Percentiles rank a stretch among this genome's conserved stretches.
phyloP scores from a whole-genome alignment of 2,113 vertebrate genomes.

The Prionailurus viverrinus region DNA sequence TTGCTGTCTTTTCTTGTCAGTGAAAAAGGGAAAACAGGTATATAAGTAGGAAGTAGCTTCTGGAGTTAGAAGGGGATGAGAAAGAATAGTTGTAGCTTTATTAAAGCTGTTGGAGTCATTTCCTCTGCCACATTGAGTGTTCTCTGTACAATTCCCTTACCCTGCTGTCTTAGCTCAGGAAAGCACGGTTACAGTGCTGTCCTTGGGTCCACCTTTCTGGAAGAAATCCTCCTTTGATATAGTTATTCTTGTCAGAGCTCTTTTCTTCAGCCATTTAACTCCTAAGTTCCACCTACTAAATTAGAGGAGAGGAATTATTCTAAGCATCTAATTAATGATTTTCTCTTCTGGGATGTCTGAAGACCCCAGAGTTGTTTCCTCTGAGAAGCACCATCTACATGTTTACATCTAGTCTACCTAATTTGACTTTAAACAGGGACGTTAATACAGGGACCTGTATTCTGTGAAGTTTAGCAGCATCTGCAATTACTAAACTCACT shows the following conservation, averaged over 20 bases:
- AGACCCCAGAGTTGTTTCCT: not conserved
- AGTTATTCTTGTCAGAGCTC: constrained; percentile 25
- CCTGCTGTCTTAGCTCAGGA: not conserved
- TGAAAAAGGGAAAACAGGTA: constrained; percentile 37
- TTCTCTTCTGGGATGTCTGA: constrained; percentile 22
- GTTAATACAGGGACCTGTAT: not conserved
- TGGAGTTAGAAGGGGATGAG: constrained; percentile 19
- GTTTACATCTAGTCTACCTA: not conserved
- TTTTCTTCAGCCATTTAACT: not conserved
- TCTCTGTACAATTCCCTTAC: constrained; percentile 14
- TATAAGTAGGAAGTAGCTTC: constrained; percentile 53
- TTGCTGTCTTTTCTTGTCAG: constrained; percentile 54
- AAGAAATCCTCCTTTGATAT: constrained; percentile 36
- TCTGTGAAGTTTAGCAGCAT: not conserved
- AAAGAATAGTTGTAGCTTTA: not conserved
- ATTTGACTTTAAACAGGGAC: not conserved
- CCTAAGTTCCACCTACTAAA: not conserved
- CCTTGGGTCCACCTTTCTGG: not conserved
- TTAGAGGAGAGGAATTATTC: constrained; percentile 39
- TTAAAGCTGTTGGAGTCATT: constrained; percentile 40
- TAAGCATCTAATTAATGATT: constrained; percentile 15
- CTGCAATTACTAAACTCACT: not conserved
- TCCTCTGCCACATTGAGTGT: not conserved
- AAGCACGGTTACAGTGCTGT: not conserved
- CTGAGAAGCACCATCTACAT: not conserved